These are phyloP conservation scores for Toxotes chatareus DNA, from an alignment of 2,113 vertebrate genomes.

Conservation along the genomic window DNA sequence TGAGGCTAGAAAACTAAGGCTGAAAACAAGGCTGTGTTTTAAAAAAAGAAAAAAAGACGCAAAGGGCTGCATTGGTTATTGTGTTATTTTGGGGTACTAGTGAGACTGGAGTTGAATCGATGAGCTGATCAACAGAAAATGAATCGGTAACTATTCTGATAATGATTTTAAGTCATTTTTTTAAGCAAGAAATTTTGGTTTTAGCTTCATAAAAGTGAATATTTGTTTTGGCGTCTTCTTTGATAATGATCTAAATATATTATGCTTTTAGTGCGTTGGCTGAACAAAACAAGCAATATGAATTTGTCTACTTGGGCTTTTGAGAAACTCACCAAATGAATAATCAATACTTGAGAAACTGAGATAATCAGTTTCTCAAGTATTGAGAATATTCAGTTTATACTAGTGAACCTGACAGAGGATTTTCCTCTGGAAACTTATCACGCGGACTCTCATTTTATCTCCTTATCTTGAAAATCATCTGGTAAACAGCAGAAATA, in stretches of 20 bases:
- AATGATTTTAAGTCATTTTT: not conserved
- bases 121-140: not conserved
- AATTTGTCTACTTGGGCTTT: not conserved
- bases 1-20: conserved; percentile 7
- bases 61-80: not conserved
- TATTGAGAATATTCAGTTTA: not conserved
- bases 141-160: not conserved
- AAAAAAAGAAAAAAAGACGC: not conserved
- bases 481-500: not conserved
- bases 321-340: no score
- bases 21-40: conserved; percentile 8
- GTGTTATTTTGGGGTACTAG: not conserved
- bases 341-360: no score
- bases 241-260: not conserved
- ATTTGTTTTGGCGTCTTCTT: conserved; percentile 1
- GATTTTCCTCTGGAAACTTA: conserved; percentile 17
- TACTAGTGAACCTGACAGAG: conserved; percentile 10
- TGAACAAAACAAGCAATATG: not conserved
- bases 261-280: not conserved
- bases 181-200: not conserved
- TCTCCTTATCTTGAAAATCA: not conserved
- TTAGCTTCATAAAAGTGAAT: conserved; percentile 5
- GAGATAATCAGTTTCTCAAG: no score
- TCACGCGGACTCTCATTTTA: conserved; percentile 6
- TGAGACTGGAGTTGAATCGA: conserved; percentile 1